Conservation (phyloP, 1,140 invertebrate species). For the Dendrolimus kikuchii region DNA sequence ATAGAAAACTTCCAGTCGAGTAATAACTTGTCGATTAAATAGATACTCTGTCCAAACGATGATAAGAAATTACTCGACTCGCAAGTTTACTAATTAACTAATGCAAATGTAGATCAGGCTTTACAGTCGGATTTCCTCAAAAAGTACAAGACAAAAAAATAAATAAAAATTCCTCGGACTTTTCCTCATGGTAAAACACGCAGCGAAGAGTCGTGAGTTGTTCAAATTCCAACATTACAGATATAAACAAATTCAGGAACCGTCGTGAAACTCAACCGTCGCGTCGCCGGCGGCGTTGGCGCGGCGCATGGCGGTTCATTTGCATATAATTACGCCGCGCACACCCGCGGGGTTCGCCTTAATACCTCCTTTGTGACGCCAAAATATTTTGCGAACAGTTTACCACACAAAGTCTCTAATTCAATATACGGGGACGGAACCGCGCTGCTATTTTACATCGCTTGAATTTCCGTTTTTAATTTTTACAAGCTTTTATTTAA, state of each 20-base stretch:
- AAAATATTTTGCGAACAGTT: constrained; percentile 70
- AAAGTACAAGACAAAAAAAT: constrained; percentile 9
- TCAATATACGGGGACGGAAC: constrained; percentile 37
- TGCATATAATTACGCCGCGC: constrained; percentile 35
- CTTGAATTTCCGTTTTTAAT: no score
- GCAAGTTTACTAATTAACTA: no score
- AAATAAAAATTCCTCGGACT: constrained; percentile 7
- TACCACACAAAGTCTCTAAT: constrained; percentile 67
- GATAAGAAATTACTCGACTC: no score
- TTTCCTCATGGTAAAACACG: no score
- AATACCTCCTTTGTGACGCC: constrained; percentile 66
- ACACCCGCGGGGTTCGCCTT: constrained; percentile 12
- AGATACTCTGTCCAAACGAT: no score
- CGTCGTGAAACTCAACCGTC: constrained; percentile 38
- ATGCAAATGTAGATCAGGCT: no score
- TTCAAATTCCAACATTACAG: constrained; percentile 7
- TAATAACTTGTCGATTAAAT: no score
- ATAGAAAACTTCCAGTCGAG: no score
- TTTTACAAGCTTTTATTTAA: no score
- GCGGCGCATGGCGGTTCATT: constrained; percentile 33
- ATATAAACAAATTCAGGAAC: constrained; percentile 56
- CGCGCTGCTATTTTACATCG: constrained; percentile 9
- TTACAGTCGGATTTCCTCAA: no score
- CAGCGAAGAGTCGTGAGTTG: no score
- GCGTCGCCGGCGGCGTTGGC: constrained; percentile 31